These are phyloP conservation scores for Vannuccia rotundouncinata DNA, from an alignment of 2,888 invertebrate genomes.

Conservation along the genomic window DNA sequence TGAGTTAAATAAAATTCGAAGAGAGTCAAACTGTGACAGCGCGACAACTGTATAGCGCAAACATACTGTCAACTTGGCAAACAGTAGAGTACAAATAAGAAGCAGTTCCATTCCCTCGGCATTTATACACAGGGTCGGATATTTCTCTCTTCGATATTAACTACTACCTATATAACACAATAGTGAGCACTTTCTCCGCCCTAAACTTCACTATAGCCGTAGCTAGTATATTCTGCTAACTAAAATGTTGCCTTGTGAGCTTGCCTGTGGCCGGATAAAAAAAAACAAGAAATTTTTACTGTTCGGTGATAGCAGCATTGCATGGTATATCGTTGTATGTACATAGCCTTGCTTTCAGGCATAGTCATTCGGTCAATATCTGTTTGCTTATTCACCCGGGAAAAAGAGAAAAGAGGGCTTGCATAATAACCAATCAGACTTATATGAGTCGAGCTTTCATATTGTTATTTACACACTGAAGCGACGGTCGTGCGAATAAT, in stretches of 20 bases:
- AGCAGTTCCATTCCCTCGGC: conserved; percentile 23
- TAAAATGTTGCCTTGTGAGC: neutral
- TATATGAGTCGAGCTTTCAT: neutral
- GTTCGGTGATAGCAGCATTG: conserved; percentile 5
- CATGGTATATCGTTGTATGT: neutral
- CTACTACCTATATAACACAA: neutral
- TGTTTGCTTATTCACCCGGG: conserved; percentile 15
- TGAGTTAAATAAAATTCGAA: conserved; percentile 24
- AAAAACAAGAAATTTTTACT: conserved; percentile 2
- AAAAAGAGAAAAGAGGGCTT: neutral
- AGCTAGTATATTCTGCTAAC: neutral
- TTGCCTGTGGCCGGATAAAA: neutral
- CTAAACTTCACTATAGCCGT: neutral
- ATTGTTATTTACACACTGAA: neutral
- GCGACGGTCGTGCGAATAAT: neutral
- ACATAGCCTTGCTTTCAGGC: neutral
- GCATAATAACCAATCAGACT: neutral
- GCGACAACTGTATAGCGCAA: conserved; percentile 26
- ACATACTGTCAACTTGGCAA: conserved; percentile 26
- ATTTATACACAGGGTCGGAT: conserved; percentile 16
- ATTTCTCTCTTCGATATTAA: conserved; percentile 9
- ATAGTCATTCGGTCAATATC: conserved; percentile 19
- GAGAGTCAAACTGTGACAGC: conserved; percentile 26
- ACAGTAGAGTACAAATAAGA: conserved; percentile 26
- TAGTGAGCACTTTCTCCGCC: conserved; percentile 19